Percentiles rank a stretch among this genome's conserved stretches.
These are phyloP conservation scores for Poecile montanus DNA, from an alignment of 2,797 vertebrate genomes.

Conservation along the genomic window DNA sequence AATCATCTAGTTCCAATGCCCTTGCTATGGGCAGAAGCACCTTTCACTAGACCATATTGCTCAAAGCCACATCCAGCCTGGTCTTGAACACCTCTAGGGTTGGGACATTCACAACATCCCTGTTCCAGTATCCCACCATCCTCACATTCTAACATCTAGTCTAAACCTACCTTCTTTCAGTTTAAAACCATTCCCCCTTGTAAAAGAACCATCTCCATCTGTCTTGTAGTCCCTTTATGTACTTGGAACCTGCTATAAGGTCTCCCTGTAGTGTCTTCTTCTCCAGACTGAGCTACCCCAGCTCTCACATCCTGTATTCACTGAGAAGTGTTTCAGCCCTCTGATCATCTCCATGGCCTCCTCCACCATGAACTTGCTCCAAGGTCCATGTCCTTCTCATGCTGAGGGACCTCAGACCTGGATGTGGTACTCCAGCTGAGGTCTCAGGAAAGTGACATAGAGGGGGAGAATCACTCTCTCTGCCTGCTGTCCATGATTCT, in stretches of 20 bases:
- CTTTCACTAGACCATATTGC: neutral
- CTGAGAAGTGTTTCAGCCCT: neutral
- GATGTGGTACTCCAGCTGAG: neutral
- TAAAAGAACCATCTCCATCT: neutral
- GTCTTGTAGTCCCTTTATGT: neutral
- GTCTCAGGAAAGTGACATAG: neutral
- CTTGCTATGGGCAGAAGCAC: neutral
- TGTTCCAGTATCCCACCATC: neutral
- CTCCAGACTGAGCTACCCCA: neutral
- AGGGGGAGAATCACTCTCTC: neutral
- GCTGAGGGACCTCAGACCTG: no score
- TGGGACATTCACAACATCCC: neutral
- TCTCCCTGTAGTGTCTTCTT: neutral
- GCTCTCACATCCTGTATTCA: neutral
- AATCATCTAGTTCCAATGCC: fast-evolving
- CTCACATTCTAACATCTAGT: neutral
- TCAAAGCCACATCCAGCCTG: neutral
- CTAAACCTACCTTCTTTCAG: neutral
- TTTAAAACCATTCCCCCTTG: neutral
- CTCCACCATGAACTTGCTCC: neutral
- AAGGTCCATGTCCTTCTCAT: fast-evolving
- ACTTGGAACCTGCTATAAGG: neutral
- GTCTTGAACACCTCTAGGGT: neutral
- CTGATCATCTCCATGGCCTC: neutral
- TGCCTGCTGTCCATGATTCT: neutral